phyloP scores from a whole-genome alignment of 1,140 invertebrate species.

The Atopsyche davidsoni region DNA sequence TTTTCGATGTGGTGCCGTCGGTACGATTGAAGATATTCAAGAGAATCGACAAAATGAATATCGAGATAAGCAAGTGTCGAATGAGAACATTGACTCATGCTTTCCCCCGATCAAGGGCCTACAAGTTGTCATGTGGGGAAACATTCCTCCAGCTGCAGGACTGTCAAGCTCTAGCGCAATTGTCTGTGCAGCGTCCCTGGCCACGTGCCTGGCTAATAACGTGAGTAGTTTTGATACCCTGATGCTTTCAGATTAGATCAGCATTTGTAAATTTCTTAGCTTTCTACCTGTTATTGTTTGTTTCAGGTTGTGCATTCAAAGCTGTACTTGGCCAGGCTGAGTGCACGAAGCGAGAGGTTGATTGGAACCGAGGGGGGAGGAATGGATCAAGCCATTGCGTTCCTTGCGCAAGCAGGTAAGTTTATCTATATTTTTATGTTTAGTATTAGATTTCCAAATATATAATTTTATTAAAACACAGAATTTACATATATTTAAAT shows the following conservation, averaged over 20 bases:
- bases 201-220: constrained; percentile 70
- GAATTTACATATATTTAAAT: too few relatives aligned
- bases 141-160: constrained; percentile 85
- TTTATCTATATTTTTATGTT: constrained; percentile 12
- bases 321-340: constrained; percentile 75
- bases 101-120: constrained; percentile 53
- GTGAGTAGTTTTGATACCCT: too few relatives aligned
- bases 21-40: constrained; percentile 58
- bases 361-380: constrained; percentile 96
- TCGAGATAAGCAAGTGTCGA: neutral
- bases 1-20: constrained; percentile 87
- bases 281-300: neutral
- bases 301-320: constrained; percentile 54
- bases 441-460: too few relatives aligned
- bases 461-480: too few relatives aligned
- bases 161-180: constrained; percentile 96
- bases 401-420: constrained; percentile 77
- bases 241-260: neutral
- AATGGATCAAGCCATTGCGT: constrained; percentile 99
- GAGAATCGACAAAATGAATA: constrained; percentile 12
- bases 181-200: constrained; percentile 85
- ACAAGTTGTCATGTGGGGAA: constrained; percentile 72
- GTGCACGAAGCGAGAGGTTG: constrained; percentile 82
- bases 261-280: neutral
- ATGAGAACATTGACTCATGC: constrained; percentile 18